phyloP scores from a whole-genome alignment of 2,113 vertebrate genomes.

The Zosterops hypoxanthus region DNA sequence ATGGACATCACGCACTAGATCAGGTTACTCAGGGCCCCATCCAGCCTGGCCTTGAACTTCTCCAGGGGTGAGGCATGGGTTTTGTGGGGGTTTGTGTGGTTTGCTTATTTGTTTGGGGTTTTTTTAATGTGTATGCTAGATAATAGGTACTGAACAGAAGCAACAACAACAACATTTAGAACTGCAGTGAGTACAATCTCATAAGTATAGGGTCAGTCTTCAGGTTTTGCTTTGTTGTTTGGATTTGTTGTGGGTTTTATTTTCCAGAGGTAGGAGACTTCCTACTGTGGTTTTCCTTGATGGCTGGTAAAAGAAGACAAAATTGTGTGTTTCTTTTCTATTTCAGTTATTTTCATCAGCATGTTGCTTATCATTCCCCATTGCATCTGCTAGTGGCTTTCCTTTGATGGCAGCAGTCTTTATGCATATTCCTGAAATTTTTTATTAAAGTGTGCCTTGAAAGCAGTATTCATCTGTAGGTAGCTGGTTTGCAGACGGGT shows the following conservation, averaged over 20 bases:
- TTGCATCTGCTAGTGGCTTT: background rate
- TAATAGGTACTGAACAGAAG: background rate
- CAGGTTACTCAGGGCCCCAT: background rate
- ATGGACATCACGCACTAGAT: background rate
- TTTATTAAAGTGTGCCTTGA: background rate
- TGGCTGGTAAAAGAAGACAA: background rate
- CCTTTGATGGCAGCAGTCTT: background rate
- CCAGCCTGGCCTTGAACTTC: background rate
- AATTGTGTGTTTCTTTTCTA: background rate
- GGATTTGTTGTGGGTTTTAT: background rate
- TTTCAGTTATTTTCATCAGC: background rate
- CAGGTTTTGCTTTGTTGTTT: background rate
- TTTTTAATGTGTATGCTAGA: background rate
- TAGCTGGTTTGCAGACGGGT: background rate
- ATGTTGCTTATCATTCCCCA: background rate
- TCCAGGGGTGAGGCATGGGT: background rate
- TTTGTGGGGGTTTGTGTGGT: background rate
- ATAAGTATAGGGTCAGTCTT: background rate
- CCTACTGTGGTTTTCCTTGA: background rate
- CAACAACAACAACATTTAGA: background rate
- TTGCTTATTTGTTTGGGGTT: background rate
- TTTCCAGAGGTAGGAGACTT: background rate
- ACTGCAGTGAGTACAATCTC: background rate
- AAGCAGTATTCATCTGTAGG: background rate
- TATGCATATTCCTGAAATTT: background rate